Evolutionary conservation across 2,888 invertebrate species (phyloP).

Genomic region (Orthosia incerta): DNA sequence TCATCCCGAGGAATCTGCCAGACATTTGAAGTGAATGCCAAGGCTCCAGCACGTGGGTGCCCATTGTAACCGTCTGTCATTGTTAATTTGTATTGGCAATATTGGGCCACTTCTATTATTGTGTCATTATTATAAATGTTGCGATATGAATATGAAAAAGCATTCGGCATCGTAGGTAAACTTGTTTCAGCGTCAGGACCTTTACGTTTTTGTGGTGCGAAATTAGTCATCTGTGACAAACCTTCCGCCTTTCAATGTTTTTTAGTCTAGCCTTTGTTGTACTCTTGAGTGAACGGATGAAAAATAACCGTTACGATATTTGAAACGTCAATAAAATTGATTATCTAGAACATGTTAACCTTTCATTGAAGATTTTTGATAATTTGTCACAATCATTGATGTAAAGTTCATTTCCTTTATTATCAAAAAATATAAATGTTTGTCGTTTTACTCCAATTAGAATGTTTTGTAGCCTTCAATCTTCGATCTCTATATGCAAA

Average conservation of each 20-base stretch:
- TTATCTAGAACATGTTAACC: conserved; percentile 41
- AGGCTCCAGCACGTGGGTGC: conserved; percentile 84
- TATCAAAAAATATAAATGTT: background rate
- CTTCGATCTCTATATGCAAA: background rate
- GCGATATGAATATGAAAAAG: conserved; percentile 60
- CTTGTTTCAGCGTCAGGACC: conserved; percentile 58
- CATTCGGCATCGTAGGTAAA: conserved; percentile 60
- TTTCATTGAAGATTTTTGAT: conserved; percentile 16
- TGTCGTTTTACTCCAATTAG: background rate
- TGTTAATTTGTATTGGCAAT: conserved; percentile 82
- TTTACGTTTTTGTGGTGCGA: conserved; percentile 56
- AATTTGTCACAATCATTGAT: conserved; percentile 31
- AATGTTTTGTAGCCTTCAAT: background rate
- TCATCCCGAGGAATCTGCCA: conserved; percentile 86
- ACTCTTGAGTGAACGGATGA: conserved; percentile 33
- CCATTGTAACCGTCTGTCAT: conserved; percentile 82
- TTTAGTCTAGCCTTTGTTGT: conserved; percentile 42
- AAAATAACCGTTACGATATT: conserved; percentile 45
- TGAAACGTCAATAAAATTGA: conserved; percentile 44
- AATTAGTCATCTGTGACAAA: conserved; percentile 50
- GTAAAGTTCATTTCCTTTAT: conserved; percentile 40
- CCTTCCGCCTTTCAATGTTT: conserved; percentile 57
- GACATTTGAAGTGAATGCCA: conserved; percentile 87
- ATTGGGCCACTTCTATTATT: conserved; percentile 75
- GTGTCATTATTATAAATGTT: conserved; percentile 75